Base-by-base conservation (phyloP, 2,113 vertebrate species). In the Probosciger aterrimus region DNA sequence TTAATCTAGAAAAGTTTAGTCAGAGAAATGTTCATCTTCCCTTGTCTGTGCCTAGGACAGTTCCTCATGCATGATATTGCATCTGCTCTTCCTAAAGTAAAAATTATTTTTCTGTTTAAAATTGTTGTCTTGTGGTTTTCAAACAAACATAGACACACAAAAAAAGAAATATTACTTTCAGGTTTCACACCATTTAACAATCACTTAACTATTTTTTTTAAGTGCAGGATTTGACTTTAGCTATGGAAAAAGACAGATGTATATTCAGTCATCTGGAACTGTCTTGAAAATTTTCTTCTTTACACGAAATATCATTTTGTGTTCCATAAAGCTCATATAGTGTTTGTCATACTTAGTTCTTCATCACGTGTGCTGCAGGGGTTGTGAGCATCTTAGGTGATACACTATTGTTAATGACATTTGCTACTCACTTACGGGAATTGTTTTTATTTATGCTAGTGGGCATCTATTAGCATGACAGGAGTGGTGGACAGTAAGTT, bases 401-500 rank as follows among this genome's bases (percentile, higher is more conserved):
- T 69, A 46, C 10, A 62, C 12, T 70, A 55, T 76, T 80, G 52
- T 60, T 95, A 74, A 81, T 7, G 57, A 49, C 43, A 67, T 73
- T 90, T 91, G 23, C 47, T 60, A 44, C 33, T 91, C 63, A 64
- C 68, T 86, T 84, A 74, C 68, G 68, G 62, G 43, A 95, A 89
- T 92, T 95, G 57, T 86, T 62, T 96, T 94, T 93, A 78, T 93
- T 97, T 92, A 82, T 93, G 64, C 69, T 93, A 80, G 46, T 35
- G 88, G 96, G 57, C 80, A 93, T 94, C 86, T 94, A 83, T 95
- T 91, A 97, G 96, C 53, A 88, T 94, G 88, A 92, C 82, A 91
- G 82, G 39, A 62, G 90, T 91, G 73, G 95, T 31, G 28, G 76
- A 95, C 70, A 93, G 82, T 81, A 88, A 92, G 70, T 75, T 97